Percentiles rank a stretch among this genome's conserved stretches.
phyloP scores from a whole-genome alignment of 2,113 vertebrate genomes.

The Halcyon senegalensis region DNA sequence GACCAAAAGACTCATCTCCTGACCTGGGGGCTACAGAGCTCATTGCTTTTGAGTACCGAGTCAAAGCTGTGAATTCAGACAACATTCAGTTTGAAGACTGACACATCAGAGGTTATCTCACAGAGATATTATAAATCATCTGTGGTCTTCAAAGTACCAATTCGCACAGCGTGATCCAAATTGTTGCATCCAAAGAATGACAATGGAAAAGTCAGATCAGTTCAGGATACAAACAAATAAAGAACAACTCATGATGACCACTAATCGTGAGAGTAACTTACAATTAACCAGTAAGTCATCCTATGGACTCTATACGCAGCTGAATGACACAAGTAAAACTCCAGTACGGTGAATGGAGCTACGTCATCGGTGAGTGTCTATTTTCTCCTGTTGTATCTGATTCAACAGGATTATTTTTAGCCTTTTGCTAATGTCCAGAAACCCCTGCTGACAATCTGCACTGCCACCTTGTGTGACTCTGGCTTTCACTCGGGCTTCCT shows the following conservation, averaged over 20 bases:
- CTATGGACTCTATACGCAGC: accelerated
- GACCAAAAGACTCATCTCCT: not conserved
- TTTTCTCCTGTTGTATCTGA: not conserved
- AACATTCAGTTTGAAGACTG: not conserved
- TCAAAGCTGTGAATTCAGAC: not conserved
- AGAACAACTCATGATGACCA: not conserved
- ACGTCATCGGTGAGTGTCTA: accelerated
- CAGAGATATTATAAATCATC: not conserved
- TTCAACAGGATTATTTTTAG: not conserved
- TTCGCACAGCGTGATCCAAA: not conserved
- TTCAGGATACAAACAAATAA: not conserved
- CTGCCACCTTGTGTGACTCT: constrained; percentile 62
- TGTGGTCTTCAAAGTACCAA: not conserved
- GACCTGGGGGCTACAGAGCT: not conserved
- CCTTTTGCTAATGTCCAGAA: not conserved
- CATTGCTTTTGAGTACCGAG: not conserved
- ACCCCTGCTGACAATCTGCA: constrained; percentile 50
- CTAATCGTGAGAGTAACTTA: not conserved
- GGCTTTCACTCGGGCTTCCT: not conserved
- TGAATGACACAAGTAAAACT: not conserved
- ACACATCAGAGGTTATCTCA: not conserved
- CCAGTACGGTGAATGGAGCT: not conserved
- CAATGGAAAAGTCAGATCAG: not conserved
- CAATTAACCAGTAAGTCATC: accelerated
- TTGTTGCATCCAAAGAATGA: accelerated